phyloP scores from a whole-genome alignment of 2,113 vertebrate genomes.

The Engraulis encrasicolus region DNA sequence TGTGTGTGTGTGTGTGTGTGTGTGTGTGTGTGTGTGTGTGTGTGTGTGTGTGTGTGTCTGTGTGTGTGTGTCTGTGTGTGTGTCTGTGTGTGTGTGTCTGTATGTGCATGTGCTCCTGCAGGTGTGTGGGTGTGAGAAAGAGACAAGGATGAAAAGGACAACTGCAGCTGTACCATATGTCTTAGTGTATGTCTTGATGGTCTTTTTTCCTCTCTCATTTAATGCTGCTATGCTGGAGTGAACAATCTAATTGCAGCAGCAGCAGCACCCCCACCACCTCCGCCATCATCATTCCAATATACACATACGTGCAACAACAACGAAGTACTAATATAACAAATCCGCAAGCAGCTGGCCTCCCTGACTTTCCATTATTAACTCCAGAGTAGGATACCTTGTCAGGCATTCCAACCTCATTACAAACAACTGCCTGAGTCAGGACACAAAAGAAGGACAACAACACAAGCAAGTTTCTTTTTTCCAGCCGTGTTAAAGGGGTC shows the following conservation, averaged over 20 bases:
- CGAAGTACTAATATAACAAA: not conserved
- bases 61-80: not conserved
- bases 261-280: not conserved
- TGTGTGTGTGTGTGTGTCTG: not conserved
- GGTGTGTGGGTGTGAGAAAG: not conserved
- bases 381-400: not conserved
- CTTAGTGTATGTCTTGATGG: not conserved
- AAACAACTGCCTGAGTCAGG: not conserved
- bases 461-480: not conserved
- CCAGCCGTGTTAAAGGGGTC: not conserved
- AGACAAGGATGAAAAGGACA: no score
- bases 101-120: not conserved
- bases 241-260: not conserved
- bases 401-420: not conserved
- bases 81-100: constrained; percentile 1
- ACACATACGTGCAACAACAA: no score
- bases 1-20: constrained; percentile 6
- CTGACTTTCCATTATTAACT: not conserved
- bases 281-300: no score
- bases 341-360: not conserved
- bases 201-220: not conserved
- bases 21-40: not conserved
- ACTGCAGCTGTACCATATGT: constrained; percentile 4
- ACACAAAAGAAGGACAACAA: not conserved
- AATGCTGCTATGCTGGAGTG: not conserved